Conservation (phyloP, 2,113 vertebrate genomes). For the Addax nasomaculatus region DNA sequence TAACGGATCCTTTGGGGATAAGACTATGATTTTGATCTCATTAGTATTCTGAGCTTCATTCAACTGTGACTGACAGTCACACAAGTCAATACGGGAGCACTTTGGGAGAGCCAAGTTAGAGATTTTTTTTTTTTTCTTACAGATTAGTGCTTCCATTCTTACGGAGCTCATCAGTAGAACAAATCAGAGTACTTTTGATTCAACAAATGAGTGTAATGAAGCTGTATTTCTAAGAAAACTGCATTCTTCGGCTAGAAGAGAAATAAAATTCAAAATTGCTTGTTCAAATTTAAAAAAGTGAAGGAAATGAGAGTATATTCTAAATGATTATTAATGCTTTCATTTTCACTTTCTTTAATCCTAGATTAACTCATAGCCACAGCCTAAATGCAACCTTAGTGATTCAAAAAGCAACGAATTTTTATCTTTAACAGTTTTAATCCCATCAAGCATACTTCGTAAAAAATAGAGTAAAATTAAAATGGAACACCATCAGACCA, state of each 20-base stretch:
- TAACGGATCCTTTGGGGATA: conserved; percentile 48
- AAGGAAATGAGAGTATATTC: conserved; percentile 27
- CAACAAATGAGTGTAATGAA: conserved; percentile 34
- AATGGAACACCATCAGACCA: not conserved
- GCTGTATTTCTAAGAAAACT: conserved; percentile 24
- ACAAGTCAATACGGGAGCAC: conserved; percentile 60
- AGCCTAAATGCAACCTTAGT: not conserved
- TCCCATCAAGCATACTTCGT: not conserved
- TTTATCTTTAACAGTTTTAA: conserved; percentile 16
- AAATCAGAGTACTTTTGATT: conserved; percentile 38
- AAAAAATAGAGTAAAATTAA: conserved; percentile 5
- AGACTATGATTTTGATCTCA: conserved; percentile 55
- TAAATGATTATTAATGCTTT: conserved; percentile 51
- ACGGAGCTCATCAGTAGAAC: conserved; percentile 22
- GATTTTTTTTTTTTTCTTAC: not conserved
- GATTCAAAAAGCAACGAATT: conserved; percentile 1
- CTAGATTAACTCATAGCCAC: not conserved
- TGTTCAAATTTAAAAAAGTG: conserved; percentile 43
- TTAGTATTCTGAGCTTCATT: conserved; percentile 52
- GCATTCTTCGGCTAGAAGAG: conserved; percentile 1
- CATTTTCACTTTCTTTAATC: conserved; percentile 48
- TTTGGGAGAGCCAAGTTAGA: conserved; percentile 32
- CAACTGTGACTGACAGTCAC: conserved; percentile 66
- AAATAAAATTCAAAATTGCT: conserved; percentile 13
- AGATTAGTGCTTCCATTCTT: conserved; percentile 48